A percentile compares a stretch with the other conserved stretches of the same genome.
These are phyloP conservation scores for Naja naja DNA, from an alignment of 2,113 vertebrate species.

Conservation along the genomic window DNA sequence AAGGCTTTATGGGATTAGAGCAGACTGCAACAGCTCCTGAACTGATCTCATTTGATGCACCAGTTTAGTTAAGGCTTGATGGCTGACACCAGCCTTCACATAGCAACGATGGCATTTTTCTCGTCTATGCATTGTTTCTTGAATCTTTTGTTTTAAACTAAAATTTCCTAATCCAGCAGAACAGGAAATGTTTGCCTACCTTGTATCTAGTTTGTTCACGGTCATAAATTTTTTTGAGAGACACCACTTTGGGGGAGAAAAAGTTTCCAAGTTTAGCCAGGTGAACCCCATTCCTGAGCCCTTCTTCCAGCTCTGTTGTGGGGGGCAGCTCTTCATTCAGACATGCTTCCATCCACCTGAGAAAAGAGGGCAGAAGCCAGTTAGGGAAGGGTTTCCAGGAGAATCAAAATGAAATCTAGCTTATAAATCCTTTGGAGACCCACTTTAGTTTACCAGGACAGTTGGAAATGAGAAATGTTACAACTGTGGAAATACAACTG, in stretches of 20 bases:
- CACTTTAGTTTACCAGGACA: background rate
- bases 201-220: conserved; percentile 95
- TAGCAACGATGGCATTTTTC: background rate
- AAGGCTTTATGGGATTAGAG: background rate
- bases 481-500: background rate
- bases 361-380: background rate
- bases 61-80: too few species aligned
- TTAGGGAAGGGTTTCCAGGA: background rate
- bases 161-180: background rate
- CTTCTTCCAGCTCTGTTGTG: conserved; percentile 96
- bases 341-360: conserved; percentile 98
- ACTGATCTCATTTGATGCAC: background rate
- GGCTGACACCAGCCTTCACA: background rate
- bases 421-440: background rate
- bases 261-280: conserved; percentile 97
- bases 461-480: background rate
- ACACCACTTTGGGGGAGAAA: conserved; percentile 92
- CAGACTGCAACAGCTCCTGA: background rate
- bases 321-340: conserved; percentile 91
- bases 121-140: background rate
- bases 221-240: conserved; percentile 96
- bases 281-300: conserved; percentile 93
- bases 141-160: background rate
- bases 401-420: background rate
- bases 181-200: conserved; percentile 65